Conservation (phyloP, 2,797 vertebrate genomes). For the Florisuga fusca region DNA sequence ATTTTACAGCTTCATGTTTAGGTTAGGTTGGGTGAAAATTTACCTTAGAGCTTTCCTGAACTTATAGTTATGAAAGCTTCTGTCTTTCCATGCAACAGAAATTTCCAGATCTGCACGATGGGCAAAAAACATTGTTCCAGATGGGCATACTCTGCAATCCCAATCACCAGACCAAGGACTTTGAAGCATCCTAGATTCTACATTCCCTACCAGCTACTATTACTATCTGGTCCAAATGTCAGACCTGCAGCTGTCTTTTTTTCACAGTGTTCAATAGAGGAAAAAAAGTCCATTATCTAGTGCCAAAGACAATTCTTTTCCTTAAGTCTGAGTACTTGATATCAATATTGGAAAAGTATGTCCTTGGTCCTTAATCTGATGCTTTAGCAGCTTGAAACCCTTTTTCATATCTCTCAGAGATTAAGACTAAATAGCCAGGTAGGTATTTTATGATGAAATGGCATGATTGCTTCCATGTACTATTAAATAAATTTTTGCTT, state of each 20-base stretch:
- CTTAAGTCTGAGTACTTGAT: not conserved
- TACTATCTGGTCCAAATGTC: not conserved
- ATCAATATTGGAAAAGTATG: not conserved
- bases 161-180: not conserved
- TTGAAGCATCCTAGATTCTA: not conserved
- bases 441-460: not conserved
- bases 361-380: not conserved
- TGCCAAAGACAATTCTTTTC: not conserved
- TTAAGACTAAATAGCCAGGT: not conserved
- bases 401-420: not conserved
- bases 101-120: not conserved
- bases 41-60: not conserved
- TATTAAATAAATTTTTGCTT: not conserved
- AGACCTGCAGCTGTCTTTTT: not conserved
- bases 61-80: not conserved
- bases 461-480: not conserved
- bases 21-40: not conserved
- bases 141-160: not conserved
- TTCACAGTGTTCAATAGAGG: not conserved
- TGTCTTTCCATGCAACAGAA: not conserved
- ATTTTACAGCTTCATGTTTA: not conserved
- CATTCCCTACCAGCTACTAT: not conserved
- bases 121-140: not conserved
- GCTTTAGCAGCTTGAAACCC: not conserved
- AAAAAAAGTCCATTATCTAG: not conserved